Base-by-base conservation (phyloP, 2,797 vertebrate species). In the Rachycentron canadum region DNA sequence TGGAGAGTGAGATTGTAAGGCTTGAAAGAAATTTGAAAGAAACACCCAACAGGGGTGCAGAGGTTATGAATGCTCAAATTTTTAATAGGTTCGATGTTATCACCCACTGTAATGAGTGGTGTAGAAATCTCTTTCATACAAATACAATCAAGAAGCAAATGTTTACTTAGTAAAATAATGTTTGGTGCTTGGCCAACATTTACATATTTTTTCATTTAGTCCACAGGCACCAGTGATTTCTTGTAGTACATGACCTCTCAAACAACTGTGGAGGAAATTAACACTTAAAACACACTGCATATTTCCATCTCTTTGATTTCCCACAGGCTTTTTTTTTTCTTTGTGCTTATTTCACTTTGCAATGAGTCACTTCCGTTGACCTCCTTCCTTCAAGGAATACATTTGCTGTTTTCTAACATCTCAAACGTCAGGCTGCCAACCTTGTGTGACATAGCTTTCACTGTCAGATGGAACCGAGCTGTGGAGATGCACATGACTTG, bases 311-410 rank as follows among this genome's bases (percentile, higher is more conserved):
- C 13, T 5, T 17, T 70, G 7, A 45, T 66, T 74, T 69, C 53
- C 62, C 53, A 21, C n/a, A 52, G 64, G 65, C 40, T 68, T 82
- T 50, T 25, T 7, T 25, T 62, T 30, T 53, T 53, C 2, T 16
- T 28, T 38, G 30, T 13, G 17, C 36, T 70, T 32, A 12, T 52
- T 73, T 71, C 55, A 71, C 68, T 64, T 43, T 34, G 30, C 21
- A 56, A 66, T 79, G 82, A 82, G 16, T 89, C 71, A 83, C 40
- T n/a, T 87, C 76, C 69, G 74, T 28, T 21, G 28, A 69, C 78
- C 60, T 79, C 67, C 67, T 70, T 84, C 67, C 67, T 70, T 84
- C 60, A 8, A 71, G 58, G 71, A 85, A 81, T 47, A 73, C 47
- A 78, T 52, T 53, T 34, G 13, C 55, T 57, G 69, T 64, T 83